Percentiles rank a stretch among this genome's conserved stretches.
Conservation (phyloP, 2,888 invertebrate species). For the Drosophila quasianomalipes region DNA sequence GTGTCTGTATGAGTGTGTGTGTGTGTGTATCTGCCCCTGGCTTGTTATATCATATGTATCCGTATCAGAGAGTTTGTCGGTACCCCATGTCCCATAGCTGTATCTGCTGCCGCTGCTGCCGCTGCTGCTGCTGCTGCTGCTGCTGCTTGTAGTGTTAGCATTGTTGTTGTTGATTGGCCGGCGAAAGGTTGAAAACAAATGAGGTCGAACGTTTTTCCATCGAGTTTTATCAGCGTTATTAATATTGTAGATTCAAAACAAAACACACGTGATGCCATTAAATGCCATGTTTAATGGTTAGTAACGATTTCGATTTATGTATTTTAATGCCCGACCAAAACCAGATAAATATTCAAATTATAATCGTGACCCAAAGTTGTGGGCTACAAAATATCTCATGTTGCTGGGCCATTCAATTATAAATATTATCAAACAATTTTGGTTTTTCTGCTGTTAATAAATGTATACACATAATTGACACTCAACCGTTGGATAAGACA, state of each 20-base stretch:
- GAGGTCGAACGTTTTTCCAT: slow-evolving; percentile 65
- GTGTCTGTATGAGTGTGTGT: slow-evolving; percentile 10
- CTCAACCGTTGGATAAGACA: not conserved
- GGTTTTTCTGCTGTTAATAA: slow-evolving; percentile 24
- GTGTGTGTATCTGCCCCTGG: slow-evolving; percentile 61
- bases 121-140: not conserved
- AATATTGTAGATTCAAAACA: slow-evolving; percentile 71
- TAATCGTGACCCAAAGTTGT: slow-evolving; percentile 14
- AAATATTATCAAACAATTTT: slow-evolving; percentile 41
- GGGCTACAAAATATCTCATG: slow-evolving; percentile 6
- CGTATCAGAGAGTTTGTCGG: slow-evolving; percentile 62
- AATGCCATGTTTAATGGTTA: slow-evolving; percentile 73
- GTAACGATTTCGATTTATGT: slow-evolving; percentile 55
- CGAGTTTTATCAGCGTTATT: slow-evolving; percentile 74
- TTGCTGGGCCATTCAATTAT: slow-evolving; percentile 36
- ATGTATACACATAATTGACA: slow-evolving; percentile 49
- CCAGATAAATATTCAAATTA: slow-evolving; percentile 71
- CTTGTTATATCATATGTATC: slow-evolving; percentile 61
- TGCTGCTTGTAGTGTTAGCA: slow-evolving; percentile 36
- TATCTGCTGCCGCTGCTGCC: not conserved
- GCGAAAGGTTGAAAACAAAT: slow-evolving; percentile 72
- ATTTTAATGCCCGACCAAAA: slow-evolving; percentile 4
- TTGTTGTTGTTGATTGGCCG: slow-evolving; percentile 58
- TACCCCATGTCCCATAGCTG: slow-evolving; percentile 30
- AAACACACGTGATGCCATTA: slow-evolving; percentile 67